phyloP scores from a whole-genome alignment of 2,113 vertebrate species.

The Poeciliopsis turrubarensis region DNA sequence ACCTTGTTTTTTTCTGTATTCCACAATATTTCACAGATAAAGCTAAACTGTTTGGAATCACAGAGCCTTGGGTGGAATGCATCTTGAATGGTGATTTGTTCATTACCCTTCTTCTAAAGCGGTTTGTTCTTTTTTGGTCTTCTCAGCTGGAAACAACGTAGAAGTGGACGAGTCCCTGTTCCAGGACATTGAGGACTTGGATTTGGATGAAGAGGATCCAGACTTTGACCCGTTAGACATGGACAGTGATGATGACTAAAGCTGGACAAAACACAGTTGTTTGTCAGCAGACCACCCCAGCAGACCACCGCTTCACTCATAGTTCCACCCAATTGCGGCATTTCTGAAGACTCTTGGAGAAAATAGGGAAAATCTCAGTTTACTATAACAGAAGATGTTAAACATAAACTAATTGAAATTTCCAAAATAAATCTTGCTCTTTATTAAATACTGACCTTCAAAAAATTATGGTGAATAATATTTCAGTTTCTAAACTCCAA shows the following conservation, averaged over 20 bases:
- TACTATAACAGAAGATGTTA: not conserved
- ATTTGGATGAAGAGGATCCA: slow-evolving; percentile 92
- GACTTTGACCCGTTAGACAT: slow-evolving; percentile 90
- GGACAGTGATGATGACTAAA: slow-evolving; percentile 87
- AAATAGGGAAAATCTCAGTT: not conserved
- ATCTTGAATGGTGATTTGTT: not conserved
- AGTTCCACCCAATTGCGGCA: not conserved
- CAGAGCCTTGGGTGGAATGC: not conserved
- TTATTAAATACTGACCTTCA: not conserved
- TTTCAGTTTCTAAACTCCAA: not conserved
- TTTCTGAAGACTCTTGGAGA: not conserved
- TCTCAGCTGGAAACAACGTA: slow-evolving; percentile 90
- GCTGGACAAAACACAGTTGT: not conserved
- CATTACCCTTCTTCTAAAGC: not conserved
- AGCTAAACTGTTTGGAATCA: not conserved
- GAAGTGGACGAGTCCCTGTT: slow-evolving; percentile 98
- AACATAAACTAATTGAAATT: not conserved
- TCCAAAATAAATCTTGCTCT: not conserved
- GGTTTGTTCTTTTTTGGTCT: not conserved
- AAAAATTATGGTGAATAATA: not conserved
- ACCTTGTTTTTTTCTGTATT: too few relatives aligned
- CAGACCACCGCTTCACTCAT: not conserved
- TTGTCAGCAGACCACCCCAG: too few relatives aligned
- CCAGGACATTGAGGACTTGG: slow-evolving; percentile 97
- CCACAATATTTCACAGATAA: not conserved